These are phyloP conservation scores for Sinotaia quadrata DNA, from an alignment of 2,888 invertebrate genomes.

Conservation along the genomic window DNA sequence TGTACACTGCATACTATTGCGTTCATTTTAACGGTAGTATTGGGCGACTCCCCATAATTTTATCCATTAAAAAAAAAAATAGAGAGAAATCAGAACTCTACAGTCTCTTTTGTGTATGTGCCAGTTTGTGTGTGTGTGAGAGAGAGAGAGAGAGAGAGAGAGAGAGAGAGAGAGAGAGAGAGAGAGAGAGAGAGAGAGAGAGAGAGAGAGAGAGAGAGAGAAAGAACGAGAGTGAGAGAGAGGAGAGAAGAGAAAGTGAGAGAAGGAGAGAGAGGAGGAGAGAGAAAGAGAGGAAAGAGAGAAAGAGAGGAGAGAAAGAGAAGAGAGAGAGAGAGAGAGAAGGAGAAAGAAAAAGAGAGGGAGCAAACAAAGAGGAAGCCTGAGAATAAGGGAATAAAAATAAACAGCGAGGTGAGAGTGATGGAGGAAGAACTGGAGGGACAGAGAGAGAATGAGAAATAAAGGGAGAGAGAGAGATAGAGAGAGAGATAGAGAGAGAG, in stretches of 20 bases:
- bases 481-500: slow-evolving; percentile 5
- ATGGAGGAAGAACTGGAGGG: not conserved
- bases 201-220: not conserved
- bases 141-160: not conserved
- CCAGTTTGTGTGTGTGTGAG: no score
- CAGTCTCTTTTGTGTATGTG: no score
- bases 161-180: slow-evolving; percentile 8
- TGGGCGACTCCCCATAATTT: not conserved
- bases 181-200: not conserved
- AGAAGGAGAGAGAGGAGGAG: slow-evolving; percentile 12
- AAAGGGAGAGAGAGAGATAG: slow-evolving; percentile 17
- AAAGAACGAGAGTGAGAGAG: not conserved
- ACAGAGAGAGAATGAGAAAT: slow-evolving; percentile 16
- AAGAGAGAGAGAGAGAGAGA: slow-evolving; percentile 1
- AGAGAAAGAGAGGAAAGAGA: not conserved
- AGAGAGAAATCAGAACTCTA: no score
- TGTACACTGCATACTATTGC: not conserved
- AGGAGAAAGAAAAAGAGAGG: not conserved
- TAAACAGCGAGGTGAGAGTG: not conserved
- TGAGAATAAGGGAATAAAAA: not conserved
- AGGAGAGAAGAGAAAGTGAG: not conserved
- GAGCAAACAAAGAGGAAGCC: not conserved
- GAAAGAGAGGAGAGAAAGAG: not conserved
- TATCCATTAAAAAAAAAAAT: not conserved
- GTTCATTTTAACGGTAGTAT: not conserved